Percentiles rank a stretch among this genome's conserved stretches.
Conservation (phyloP, 2,113 vertebrate genomes). For the Nyctereutes procyonoides region DNA sequence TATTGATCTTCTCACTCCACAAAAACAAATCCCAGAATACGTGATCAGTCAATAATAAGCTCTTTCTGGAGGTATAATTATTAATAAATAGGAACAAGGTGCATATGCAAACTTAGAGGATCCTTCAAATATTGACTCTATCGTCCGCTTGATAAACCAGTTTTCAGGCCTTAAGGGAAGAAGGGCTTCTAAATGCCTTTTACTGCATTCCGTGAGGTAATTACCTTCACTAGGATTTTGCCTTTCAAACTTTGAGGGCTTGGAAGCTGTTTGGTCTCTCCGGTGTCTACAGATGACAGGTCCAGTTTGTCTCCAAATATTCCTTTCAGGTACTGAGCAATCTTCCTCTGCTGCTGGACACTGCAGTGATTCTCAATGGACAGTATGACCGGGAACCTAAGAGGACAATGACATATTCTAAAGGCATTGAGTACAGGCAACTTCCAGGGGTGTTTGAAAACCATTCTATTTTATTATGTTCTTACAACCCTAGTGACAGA, state of each 20-base stretch:
- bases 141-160: background rate
- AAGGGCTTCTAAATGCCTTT: background rate
- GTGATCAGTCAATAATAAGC: background rate
- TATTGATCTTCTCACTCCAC: background rate
- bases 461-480: background rate
- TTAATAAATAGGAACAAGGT: background rate
- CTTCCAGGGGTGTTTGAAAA: background rate
- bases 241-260: slow-evolving; percentile 95
- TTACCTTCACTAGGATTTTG: slow-evolving; percentile 98
- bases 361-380: slow-evolving; percentile 99
- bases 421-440: background rate
- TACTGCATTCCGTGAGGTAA: background rate
- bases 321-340: slow-evolving; percentile 95
- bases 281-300: slow-evolving; percentile 87
- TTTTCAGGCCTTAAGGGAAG: background rate
- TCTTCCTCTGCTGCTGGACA: slow-evolving; percentile 97
- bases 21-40: background rate
- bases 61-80: background rate
- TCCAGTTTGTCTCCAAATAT: slow-evolving; percentile 96
- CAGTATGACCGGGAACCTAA: slow-evolving; percentile 95
- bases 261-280: slow-evolving; percentile 92
- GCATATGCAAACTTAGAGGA: background rate
- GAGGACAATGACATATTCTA: background rate
- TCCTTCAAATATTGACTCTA: background rate
- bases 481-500: background rate